A percentile compares a stretch with the other conserved stretches of the same genome.
phyloP scores from a whole-genome alignment of 2,888 invertebrate genomes.

The Agrochola litura region DNA sequence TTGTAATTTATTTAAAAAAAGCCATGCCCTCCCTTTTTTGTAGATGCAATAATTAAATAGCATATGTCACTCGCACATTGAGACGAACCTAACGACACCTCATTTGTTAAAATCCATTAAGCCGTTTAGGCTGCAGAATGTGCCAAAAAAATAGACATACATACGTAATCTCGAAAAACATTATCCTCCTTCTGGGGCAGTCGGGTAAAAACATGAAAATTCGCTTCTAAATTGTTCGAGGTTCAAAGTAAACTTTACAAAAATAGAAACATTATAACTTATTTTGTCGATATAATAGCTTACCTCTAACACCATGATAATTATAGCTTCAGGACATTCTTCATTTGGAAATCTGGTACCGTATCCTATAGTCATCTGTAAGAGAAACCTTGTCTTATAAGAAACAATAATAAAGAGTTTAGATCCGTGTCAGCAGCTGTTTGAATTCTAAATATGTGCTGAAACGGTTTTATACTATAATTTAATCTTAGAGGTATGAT shows the following conservation, averaged over 20 bases:
- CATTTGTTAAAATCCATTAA: no score
- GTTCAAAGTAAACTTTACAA: neutral
- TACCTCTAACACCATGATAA: slow-evolving; percentile 95
- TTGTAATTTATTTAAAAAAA: no score
- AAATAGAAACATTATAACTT: neutral
- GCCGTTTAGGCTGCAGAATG: no score
- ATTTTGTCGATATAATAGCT: neutral
- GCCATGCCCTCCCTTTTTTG: no score
- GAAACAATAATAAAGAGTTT: neutral
- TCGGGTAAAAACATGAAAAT: neutral
- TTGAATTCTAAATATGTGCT: neutral
- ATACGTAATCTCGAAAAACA: no score
- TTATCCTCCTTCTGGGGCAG: no score
- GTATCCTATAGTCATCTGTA: slow-evolving; percentile 94
- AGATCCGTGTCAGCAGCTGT: neutral
- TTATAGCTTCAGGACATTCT: slow-evolving; percentile 96
- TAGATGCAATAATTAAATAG: no score
- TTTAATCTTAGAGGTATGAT: neutral
- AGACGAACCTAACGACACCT: no score
- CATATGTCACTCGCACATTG: no score
- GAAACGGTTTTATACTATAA: neutral
- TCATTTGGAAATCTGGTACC: slow-evolving; percentile 95
- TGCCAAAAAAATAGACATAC: no score
- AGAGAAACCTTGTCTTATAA: slow-evolving; percentile 32
- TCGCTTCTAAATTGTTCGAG: neutral